Base-by-base conservation (phyloP, 2,797 vertebrate genomes). In the Lateolabrax maculatus region DNA sequence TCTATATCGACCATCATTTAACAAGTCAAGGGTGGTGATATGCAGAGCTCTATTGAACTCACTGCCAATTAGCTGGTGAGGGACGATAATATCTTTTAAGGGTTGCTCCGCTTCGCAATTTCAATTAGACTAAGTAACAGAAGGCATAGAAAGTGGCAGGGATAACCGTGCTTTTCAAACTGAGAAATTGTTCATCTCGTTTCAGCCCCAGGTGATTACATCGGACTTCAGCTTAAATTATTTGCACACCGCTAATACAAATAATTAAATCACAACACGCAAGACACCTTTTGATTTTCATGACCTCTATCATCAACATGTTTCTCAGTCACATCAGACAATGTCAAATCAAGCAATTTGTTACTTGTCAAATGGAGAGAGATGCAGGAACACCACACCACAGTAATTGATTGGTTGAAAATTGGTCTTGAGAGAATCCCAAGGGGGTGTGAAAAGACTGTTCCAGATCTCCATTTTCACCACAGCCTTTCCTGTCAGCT, bases 381-480 rank as follows among this genome's bases (percentile, higher is more conserved):
- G 55, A 76, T 71, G 65, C 74, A 84, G 69, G 80, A 84, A 81
- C 0, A 10, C 55, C 60, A 73, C 73, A 66, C 57, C 19, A 18
- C n/a, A 31, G 39, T 90, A 84, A 87, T 84, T 88, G 83, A 85
- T 85, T 85, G 78, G 52, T 79, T 86, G 75, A 71, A 75, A 87
- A 91, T 84, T 80, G 80, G 60, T 85, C 77, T 77, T 56, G 46
- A 83, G 72, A 84, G 46, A 75, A 82, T 89, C 84, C 67, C n/a
- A 63, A 31, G 68, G 29, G 63, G 81, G 78, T 90, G 85, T 90
- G 84, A 88, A 90, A 85, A 89, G 52, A 72, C 49, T 84, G 65
- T 80, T 84, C 83, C 73, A 73, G 56, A 84, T 88, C 77, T 74
- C 29, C 51, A 75, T 87, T 87, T 90, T 89, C 89, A 84, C 83